Base-by-base conservation (phyloP, 1,140 invertebrate genomes). In the Drosophila funebris region DNA sequence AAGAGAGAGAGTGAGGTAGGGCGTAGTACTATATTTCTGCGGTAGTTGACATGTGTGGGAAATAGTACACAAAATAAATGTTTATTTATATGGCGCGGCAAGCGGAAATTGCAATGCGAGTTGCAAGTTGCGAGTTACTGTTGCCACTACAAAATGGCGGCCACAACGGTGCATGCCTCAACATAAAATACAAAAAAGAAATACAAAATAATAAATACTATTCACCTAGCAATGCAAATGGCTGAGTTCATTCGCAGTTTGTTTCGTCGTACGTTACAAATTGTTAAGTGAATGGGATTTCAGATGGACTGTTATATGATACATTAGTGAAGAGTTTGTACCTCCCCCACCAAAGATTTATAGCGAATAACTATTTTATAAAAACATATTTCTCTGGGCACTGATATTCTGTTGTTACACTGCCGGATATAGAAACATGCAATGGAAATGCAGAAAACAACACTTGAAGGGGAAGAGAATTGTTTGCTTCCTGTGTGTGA, bases 351-450 rank as follows among this genome's bases (percentile, higher is more conserved):
- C 29, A 62, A 62, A 27, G 54, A 8, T 29, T 43, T 33, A 5
- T n/a, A 52, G 27, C 27, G 27, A 64, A 29, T 56, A 52, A 52
- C 41, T 36, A 52, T 58, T 72, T 54, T 52, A 29, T 39, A 48
- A 13, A 71, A 56, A 64, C 39, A 63, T 63, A 54, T 54, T 70
- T 62, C 20, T 39, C 74, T 75, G 39, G 48, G 37, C 7, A 46
- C 60, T 57, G 44, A 36, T 52, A 36, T 48, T 58, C 69, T 67
- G 66, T 77, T 85, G 77, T 77, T 58, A 43, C 66, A 52, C 73
- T 62, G 20, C 81, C 78, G 81, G 81, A 85, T 85, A 87, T 87
- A 82, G 82, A 85, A 87, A 82, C 82, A 71, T 85, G 73, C 77
- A 85, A 68, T 69, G 82, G 74, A 85, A 81, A 78, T 81, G 69